Conservation (phyloP, 2,888 invertebrate species). For the Spatulosminthurus flaviceps region DNA sequence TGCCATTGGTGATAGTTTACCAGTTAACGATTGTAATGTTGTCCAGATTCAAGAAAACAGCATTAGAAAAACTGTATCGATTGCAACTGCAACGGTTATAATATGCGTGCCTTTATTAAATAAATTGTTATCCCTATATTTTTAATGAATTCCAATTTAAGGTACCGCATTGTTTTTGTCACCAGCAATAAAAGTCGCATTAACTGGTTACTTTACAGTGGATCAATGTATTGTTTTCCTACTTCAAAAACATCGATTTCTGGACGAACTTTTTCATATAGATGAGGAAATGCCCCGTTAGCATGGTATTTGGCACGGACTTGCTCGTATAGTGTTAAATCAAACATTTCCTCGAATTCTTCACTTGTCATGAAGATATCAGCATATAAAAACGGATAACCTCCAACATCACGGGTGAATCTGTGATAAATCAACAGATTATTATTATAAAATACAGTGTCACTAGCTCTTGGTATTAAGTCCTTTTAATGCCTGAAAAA, state of each 20-base stretch:
- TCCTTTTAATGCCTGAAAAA: too few relatives aligned
- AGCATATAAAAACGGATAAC: conserved; percentile 76
- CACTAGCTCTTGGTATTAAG: too few relatives aligned
- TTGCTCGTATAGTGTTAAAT: conserved; percentile 72
- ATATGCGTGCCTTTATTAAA: conserved; percentile 23
- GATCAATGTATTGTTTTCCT: conserved; percentile 66
- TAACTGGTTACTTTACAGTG: conserved; percentile 60
- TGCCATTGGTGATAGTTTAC: not conserved
- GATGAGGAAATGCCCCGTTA: conserved; percentile 73
- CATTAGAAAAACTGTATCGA: not conserved
- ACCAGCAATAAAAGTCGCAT: too few relatives aligned
- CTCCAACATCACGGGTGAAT: conserved; percentile 75
- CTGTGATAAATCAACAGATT: conserved; percentile 63
- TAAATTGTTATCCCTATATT: conserved; percentile 3
- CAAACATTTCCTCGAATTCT: conserved; percentile 77
- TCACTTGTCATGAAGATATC: conserved; percentile 75
- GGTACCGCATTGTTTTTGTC: too few relatives aligned
- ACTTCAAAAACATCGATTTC: conserved; percentile 74
- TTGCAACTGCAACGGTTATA: conserved; percentile 26
- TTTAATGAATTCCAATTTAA: not conserved
- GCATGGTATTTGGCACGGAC: conserved; percentile 73
- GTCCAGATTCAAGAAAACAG: not conserved
- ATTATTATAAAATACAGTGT: too few relatives aligned
- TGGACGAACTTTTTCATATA: conserved; percentile 76
- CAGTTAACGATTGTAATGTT: not conserved